These are phyloP conservation scores for Yponomeuta sedellus DNA, from an alignment of 2,888 invertebrate genomes.

Conservation along the genomic window DNA sequence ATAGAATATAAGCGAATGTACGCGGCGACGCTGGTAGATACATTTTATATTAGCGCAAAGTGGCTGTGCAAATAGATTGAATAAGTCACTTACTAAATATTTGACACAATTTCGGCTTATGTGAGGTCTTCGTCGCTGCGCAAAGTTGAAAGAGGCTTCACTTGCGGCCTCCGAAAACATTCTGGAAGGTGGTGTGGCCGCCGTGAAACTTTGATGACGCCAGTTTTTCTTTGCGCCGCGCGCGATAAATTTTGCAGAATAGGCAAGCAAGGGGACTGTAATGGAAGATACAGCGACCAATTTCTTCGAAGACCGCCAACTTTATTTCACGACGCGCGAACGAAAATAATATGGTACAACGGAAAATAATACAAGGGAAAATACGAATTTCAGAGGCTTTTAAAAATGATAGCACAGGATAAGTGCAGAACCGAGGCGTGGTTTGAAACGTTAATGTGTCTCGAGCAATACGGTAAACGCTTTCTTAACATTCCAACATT, in stretches of 20 bases:
- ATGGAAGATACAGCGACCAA: too few relatives aligned
- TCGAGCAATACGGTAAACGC: slow-evolving; percentile 31
- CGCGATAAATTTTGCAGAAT: slow-evolving; percentile 35
- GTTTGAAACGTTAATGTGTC: slow-evolving; percentile 31
- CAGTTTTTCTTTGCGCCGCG: slow-evolving; percentile 37
- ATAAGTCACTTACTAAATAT: slow-evolving; percentile 8
- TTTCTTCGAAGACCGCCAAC: too few relatives aligned
- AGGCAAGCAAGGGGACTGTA: too few relatives aligned
- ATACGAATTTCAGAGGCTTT: neutral
- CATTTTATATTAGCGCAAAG: slow-evolving; percentile 7
- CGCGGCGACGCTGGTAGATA: neutral
- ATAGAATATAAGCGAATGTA: neutral
- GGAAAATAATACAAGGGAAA: too few relatives aligned
- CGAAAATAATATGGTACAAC: neutral
- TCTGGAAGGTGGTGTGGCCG: slow-evolving; percentile 27
- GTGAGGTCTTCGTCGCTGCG: too few relatives aligned
- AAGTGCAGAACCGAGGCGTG: slow-evolving; percentile 23
- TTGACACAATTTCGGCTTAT: neutral
- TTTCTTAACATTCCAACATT: slow-evolving; percentile 41
- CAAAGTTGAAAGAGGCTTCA: too few relatives aligned
- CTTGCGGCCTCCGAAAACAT: too few relatives aligned
- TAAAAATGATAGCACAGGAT: slow-evolving; percentile 23
- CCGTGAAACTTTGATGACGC: slow-evolving; percentile 51
- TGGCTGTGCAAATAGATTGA: slow-evolving; percentile 1
- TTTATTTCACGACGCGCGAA: slow-evolving; percentile 16